Evolutionary conservation across 2,113 vertebrate genomes (phyloP).

Genomic region (Amia ocellicauda): DNA sequence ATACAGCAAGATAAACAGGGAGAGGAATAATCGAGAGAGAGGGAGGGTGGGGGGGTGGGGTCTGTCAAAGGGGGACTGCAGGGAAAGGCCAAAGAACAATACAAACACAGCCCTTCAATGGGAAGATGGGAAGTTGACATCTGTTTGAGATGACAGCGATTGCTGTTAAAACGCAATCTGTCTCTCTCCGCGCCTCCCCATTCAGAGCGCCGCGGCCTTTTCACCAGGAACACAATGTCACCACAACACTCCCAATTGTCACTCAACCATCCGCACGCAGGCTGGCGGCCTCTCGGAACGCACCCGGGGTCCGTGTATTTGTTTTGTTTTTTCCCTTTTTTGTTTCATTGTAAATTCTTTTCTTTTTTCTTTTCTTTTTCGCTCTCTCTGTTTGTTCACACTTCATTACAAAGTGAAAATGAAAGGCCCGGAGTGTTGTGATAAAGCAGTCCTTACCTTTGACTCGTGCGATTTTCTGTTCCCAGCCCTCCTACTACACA

Average conservation of each 20-base stretch:
- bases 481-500: not conserved
- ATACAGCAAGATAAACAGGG: too few relatives aligned
- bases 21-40: too few relatives aligned
- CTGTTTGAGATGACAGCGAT: slow-evolving; percentile 77
- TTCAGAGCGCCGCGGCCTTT: slow-evolving; percentile 43
- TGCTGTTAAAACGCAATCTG: slow-evolving; percentile 73
- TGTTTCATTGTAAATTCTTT: too few relatives aligned
- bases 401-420: slow-evolving; percentile 2
- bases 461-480: not conserved
- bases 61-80: slow-evolving; percentile 46
- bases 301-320: too few relatives aligned
- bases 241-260: slow-evolving; percentile 55
- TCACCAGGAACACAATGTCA: slow-evolving; percentile 49
- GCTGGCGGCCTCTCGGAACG: too few relatives aligned
- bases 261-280: slow-evolving; percentile 10
- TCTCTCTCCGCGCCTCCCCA: slow-evolving; percentile 65
- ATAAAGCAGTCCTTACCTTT: not conserved
- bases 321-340: too few relatives aligned
- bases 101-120: slow-evolving; percentile 67
- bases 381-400: slow-evolving; percentile 2
- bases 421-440: not conserved
- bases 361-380: not conserved
- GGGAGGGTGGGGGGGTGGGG: too few relatives aligned
- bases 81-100: slow-evolving; percentile 66
- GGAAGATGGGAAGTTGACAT: slow-evolving; percentile 70